phyloP scores from a whole-genome alignment of 92 coral and sea anemone genomes.

The Nematostella vectensis region DNA sequence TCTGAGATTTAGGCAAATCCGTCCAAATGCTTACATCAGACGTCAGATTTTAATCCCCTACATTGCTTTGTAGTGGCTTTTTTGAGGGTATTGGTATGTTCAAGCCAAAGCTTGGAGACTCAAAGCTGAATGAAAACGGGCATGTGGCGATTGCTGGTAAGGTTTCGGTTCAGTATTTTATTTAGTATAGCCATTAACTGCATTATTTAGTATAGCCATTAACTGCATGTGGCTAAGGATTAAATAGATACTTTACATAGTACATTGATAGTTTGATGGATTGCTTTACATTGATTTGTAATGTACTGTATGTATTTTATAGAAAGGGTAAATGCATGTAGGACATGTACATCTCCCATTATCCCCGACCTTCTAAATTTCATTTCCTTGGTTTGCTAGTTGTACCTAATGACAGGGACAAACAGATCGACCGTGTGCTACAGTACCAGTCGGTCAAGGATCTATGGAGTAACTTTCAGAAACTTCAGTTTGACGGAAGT shows the following conservation, averaged over 20 bases:
- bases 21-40: no score
- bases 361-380: no score
- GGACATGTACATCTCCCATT: no score
- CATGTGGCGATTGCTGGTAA: slow-evolving; percentile 64
- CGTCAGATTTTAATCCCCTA: no score
- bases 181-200: background rate
- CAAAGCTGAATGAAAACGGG: slow-evolving; percentile 33
- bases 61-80: slow-evolving; percentile 35
- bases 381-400: no score
- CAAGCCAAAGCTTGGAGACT: slow-evolving; percentile 28
- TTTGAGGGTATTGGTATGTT: slow-evolving; percentile 63
- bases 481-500: slow-evolving; percentile 42
- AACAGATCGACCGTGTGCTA: slow-evolving; percentile 23
- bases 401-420: slow-evolving; percentile 43
- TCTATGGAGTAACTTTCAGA: slow-evolving; percentile 53
- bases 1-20: no score
- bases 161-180: background rate
- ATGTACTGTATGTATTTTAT: no score
- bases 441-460: slow-evolving; percentile 51
- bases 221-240: no score
- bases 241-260: no score
- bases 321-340: no score
- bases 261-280: no score
- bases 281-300: no score
- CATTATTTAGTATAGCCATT: background rate